Base-by-base conservation (phyloP, 2,888 invertebrate species). In the Argyra leucocephala region DNA sequence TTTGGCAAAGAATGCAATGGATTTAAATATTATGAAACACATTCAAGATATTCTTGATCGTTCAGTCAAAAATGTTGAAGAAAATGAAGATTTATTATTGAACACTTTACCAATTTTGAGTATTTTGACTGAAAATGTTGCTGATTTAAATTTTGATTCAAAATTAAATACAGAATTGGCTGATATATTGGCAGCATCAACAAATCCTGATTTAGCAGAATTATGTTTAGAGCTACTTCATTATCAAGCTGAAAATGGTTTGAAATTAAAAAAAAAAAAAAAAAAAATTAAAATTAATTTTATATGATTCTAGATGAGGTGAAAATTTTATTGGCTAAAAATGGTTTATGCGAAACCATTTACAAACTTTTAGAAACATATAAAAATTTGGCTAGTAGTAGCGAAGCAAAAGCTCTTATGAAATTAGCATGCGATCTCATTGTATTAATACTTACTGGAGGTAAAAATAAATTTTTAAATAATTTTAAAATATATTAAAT, bases 381-480 rank as follows among this genome's bases (percentile, higher is more conserved):
- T 73, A 87, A 83, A 75, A 83, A 80, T 71, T 81, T 85, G 66
- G 83, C 83, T 64, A 86, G 86, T 74, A 87, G 87, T 70, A 88
- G 87, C 69, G 80, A 78, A 68, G 84, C 84, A 22, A 58, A 58
- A 58, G 85, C 87, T 3, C 82, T 90, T 6, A 83, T 91, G 78
- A 93, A 92, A 80, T 84, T 90, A 75, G 91, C 93, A 23, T 93
- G 93, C 74, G 93, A 94, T 77, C 83, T 94, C 48, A 86, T 94
- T 70, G 88, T 93, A 36, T 84, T 91, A 64, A 87, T 94, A 66
- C 81, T 94, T 59, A 93, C 91, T 65, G 93, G 92, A 80, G 93
- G 93, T 92, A 79, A 75, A 15, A 24, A 7, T 61, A 61, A 24
- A 18, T 23, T 60, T 61, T 21, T 21, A 58, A 22, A 22, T 58